phyloP scores from a whole-genome alignment of 2,113 vertebrate species.

The Trinectes maculatus region DNA sequence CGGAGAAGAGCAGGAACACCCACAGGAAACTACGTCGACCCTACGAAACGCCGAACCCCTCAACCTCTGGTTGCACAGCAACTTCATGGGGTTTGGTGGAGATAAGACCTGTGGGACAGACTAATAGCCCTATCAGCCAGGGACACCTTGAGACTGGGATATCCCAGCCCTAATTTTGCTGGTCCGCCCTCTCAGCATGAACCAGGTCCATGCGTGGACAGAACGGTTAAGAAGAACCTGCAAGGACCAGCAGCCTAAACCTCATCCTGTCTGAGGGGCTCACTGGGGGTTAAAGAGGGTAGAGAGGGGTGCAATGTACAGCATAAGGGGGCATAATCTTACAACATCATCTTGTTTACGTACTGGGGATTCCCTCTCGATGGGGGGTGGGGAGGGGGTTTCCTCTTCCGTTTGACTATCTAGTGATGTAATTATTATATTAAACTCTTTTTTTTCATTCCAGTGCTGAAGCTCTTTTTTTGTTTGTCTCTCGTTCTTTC shows the following conservation, averaged over 20 bases:
- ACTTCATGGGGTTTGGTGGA: slow-evolving; percentile 23
- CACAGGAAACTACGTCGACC: slow-evolving; percentile 68
- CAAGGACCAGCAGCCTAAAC: slow-evolving; percentile 2
- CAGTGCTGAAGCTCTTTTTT: neutral
- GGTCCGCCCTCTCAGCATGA: slow-evolving; percentile 55
- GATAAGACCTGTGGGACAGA: slow-evolving; percentile 73
- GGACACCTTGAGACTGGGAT: slow-evolving; percentile 80
- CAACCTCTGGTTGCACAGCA: slow-evolving; percentile 42
- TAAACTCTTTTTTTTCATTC: slow-evolving; percentile 16
- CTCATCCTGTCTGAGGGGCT: slow-evolving; percentile 19
- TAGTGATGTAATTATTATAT: slow-evolving; percentile 31
- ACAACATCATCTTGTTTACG: slow-evolving; percentile 73
- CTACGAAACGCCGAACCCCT: slow-evolving; percentile 35
- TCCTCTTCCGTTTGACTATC: slow-evolving; percentile 34
- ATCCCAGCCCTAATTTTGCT: slow-evolving; percentile 74
- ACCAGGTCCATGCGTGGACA: slow-evolving; percentile 2
- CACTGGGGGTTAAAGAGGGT: slow-evolving; percentile 28
- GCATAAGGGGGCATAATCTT: slow-evolving; percentile 60
- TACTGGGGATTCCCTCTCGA: slow-evolving; percentile 72
- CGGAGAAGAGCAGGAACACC: slow-evolving; percentile 75
- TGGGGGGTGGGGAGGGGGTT: slow-evolving; percentile 4
- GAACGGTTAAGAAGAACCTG: neutral
- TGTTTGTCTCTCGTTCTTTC: neutral
- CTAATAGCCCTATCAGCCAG: slow-evolving; percentile 69
- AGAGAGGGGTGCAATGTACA: slow-evolving; percentile 33